These are phyloP conservation scores for Anabas testudineus DNA, from an alignment of 2,797 vertebrate species.

Conservation along the genomic window DNA sequence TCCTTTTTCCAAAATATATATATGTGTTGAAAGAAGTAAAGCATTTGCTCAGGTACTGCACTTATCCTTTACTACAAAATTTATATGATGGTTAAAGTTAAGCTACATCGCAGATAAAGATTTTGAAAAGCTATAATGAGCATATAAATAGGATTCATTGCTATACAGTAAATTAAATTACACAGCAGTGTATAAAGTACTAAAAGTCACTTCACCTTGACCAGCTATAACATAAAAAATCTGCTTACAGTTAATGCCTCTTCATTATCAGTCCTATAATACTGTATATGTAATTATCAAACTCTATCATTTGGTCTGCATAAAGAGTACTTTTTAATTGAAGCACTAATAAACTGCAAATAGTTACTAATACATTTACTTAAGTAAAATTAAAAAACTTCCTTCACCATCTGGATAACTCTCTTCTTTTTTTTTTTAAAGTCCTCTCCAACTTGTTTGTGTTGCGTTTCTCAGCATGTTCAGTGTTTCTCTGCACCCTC, in stretches of 20 bases:
- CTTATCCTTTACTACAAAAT: conserved; percentile 33
- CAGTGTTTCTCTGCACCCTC: conserved; percentile 21
- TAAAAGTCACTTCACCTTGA: conserved; percentile 30
- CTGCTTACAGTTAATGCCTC: conserved; percentile 36
- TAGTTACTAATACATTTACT: background rate
- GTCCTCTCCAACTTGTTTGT: conserved; percentile 8
- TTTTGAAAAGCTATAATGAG: conserved; percentile 39
- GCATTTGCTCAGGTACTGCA: background rate
- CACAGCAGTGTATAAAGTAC: conserved; percentile 36
- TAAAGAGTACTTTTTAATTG: conserved; percentile 22
- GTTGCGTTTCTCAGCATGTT: conserved; percentile 27
- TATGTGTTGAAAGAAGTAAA: too few species aligned
- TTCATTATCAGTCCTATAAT: conserved; percentile 29
- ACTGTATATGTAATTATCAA: conserved; percentile 33
- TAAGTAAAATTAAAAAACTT: background rate
- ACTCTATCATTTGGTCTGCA: background rate
- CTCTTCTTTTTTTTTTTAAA: background rate
- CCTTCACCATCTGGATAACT: background rate
- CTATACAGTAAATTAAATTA: conserved; percentile 51
- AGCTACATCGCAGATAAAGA: conserved; percentile 31
- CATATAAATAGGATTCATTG: conserved; percentile 42
- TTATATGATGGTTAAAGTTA: conserved; percentile 48
- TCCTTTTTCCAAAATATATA: too few species aligned
- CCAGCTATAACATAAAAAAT: conserved; percentile 42
- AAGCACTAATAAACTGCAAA: conserved; percentile 5